Conservation (phyloP, 2,888 invertebrate genomes). For the Cacoxenus indagator region DNA sequence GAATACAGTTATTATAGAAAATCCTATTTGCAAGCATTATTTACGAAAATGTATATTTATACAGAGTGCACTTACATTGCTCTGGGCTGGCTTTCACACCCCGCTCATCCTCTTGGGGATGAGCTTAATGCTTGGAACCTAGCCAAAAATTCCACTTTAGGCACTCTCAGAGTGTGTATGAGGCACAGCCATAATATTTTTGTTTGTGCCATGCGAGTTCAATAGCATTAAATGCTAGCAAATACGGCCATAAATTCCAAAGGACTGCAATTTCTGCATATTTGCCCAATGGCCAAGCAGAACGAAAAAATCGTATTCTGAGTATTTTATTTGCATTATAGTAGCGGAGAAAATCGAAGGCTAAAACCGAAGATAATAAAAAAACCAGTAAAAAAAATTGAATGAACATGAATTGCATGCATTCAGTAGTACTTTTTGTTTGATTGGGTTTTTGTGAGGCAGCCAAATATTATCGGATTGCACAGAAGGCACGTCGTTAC, state of each 20-base stretch:
- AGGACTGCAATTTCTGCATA: slow-evolving; percentile 64
- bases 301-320: background rate
- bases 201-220: background rate
- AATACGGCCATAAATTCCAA: slow-evolving; percentile 53
- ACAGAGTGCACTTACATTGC: slow-evolving; percentile 13
- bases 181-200: background rate
- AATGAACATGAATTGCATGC: background rate
- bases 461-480: slow-evolving; percentile 6
- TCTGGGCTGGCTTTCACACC: background rate
- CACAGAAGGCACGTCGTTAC: background rate
- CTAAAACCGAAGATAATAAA: background rate
- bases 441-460: background rate
- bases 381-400: background rate
- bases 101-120: background rate
- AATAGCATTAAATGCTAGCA: slow-evolving; percentile 4
- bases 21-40: slow-evolving; percentile 12
- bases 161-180: background rate
- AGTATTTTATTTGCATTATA: background rate
- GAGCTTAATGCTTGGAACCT: slow-evolving; percentile 19
- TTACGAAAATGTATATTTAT: slow-evolving; percentile 17
- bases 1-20: background rate
- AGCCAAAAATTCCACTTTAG: slow-evolving; percentile 6
- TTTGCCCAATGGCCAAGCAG: slow-evolving; percentile 34
- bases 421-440: slow-evolving; percentile 6
- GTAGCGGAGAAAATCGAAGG: background rate